Evolutionary conservation across 2,888 invertebrate genomes (phyloP).

Genomic region (Ochropacha duplaris): DNA sequence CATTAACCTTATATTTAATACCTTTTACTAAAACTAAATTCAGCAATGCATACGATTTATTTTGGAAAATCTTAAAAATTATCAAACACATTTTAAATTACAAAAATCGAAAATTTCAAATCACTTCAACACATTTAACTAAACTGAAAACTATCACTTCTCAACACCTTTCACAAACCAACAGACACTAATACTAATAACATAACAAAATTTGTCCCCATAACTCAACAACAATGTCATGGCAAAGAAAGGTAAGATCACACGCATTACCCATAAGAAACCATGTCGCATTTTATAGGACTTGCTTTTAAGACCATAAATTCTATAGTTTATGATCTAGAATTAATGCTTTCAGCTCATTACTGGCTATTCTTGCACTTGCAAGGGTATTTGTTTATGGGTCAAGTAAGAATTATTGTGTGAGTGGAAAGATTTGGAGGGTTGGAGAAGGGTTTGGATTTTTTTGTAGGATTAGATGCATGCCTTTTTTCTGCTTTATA

Average conservation of each 20-base stretch:
- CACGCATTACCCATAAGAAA: slow-evolving; percentile 57
- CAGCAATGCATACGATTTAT: too few species aligned
- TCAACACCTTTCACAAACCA: slow-evolving; percentile 42
- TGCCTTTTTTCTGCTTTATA: slow-evolving; percentile 4
- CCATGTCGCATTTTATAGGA: slow-evolving; percentile 79
- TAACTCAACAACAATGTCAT: slow-evolving; percentile 74
- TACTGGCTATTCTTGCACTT: slow-evolving; percentile 73
- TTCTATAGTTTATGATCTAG: slow-evolving; percentile 77
- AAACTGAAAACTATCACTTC: slow-evolving; percentile 16
- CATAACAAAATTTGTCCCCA: slow-evolving; percentile 64
- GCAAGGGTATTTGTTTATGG: slow-evolving; percentile 70
- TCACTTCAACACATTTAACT: too few species aligned
- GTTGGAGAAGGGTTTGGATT: slow-evolving; percentile 24
- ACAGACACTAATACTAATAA: slow-evolving; percentile 35
- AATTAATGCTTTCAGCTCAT: slow-evolving; percentile 77
- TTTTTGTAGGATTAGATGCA: slow-evolving; percentile 3
- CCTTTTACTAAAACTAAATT: too few species aligned
- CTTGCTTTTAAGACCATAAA: slow-evolving; percentile 69
- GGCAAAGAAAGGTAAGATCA: slow-evolving; percentile 46
- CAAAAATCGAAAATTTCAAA: too few species aligned
- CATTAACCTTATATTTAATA: too few species aligned
- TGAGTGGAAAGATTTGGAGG: slow-evolving; percentile 55
- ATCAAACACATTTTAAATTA: too few species aligned
- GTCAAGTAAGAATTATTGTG: slow-evolving; percentile 79
- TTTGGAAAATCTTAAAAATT: too few species aligned